Evolutionary conservation across 92 coral and sea anemone genomes (phyloP).

Genomic region (Parazoanthus swiftii): DNA sequence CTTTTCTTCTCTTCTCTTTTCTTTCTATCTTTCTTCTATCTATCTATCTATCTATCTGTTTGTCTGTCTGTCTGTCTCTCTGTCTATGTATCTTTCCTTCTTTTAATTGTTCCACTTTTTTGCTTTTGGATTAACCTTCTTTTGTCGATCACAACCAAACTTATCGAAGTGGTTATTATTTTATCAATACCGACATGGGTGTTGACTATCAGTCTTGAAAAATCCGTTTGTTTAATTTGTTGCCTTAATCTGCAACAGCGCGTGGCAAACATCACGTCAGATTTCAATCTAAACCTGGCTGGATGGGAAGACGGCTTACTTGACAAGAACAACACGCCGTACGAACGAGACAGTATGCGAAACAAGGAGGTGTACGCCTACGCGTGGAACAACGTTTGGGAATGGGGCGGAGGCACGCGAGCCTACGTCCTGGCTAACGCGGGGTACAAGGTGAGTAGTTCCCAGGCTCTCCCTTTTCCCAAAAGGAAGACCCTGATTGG

Average conservation of each 20-base stretch:
- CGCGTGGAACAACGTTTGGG: constrained; percentile 95
- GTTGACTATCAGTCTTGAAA: background rate
- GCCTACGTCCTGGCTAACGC: constrained; percentile 88
- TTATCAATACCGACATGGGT: background rate
- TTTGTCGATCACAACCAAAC: too few species aligned
- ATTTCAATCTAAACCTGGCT: constrained; percentile 70
- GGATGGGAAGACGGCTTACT: constrained; percentile 98
- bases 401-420: constrained; percentile 86
- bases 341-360: constrained; percentile 52
- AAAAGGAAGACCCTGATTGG: too few species aligned
- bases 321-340: constrained; percentile 64
- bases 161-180: background rate
- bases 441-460: constrained; percentile 70
- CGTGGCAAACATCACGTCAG: constrained; percentile 76
- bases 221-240: background rate
- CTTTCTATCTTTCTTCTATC: background rate
- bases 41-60: background rate
- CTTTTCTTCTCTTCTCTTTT: background rate
- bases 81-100: background rate
- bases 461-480: too few species aligned
- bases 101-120: background rate
- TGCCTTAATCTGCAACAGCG: constrained; percentile 26
- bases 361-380: constrained; percentile 76
- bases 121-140: background rate
- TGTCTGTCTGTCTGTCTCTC: background rate